Evolutionary conservation across 1,140 invertebrate genomes (phyloP).

Genomic region (Lordiphosa mommai): DNA sequence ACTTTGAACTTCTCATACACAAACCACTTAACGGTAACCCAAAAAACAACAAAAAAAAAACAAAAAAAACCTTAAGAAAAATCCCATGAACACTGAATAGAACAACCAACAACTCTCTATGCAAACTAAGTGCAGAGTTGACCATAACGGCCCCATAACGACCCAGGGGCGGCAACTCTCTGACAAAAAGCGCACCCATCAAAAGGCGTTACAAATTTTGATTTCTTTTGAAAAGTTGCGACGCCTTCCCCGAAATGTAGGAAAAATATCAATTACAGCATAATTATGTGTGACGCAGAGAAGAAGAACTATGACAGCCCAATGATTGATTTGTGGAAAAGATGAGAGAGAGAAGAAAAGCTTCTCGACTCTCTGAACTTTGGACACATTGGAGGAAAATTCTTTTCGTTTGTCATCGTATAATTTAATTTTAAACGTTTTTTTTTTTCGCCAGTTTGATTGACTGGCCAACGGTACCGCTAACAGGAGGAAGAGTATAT

Average conservation of each 20-base stretch:
- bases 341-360: constrained; percentile 16
- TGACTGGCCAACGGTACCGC: constrained; percentile 58
- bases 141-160: constrained; percentile 5
- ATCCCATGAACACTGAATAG: constrained; percentile 9
- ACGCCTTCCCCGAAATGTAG: constrained; percentile 33
- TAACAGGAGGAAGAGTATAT: neutral
- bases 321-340: constrained; percentile 68
- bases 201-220: constrained; percentile 76
- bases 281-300: constrained; percentile 72
- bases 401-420: constrained; percentile 73
- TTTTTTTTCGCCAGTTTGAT: constrained; percentile 29
- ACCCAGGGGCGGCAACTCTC: constrained; percentile 12
- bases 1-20: constrained; percentile 29
- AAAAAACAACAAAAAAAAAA: constrained; percentile 34
- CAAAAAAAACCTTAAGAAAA: constrained; percentile 35
- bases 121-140: constrained; percentile 61
- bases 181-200: constrained; percentile 57
- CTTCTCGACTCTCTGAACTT: constrained; percentile 32
- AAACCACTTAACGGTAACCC: constrained; percentile 50
- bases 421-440: constrained; percentile 70
- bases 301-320: constrained; percentile 51
- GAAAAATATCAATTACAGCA: constrained; percentile 74
- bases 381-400: constrained; percentile 46
- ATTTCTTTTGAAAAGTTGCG: constrained; percentile 71
- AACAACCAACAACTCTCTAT: constrained; percentile 36